Base-by-base conservation (phyloP, 2,888 invertebrate species). In the Drosophila parthenogenetica region DNA sequence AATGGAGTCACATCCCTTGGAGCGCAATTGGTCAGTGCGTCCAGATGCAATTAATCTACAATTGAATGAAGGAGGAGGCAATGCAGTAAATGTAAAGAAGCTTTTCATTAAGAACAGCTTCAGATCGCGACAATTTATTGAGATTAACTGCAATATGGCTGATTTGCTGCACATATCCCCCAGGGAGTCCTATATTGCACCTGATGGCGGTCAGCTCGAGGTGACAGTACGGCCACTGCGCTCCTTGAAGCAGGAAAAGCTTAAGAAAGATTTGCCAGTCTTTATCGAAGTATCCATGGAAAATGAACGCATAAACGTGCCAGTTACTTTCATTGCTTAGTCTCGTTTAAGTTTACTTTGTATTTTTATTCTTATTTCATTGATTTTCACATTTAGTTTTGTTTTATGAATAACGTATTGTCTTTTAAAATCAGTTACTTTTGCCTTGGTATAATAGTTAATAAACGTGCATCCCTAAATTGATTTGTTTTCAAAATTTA, bases 291-390 rank as follows among this genome's bases (percentile, higher is more conserved):
- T 91, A 46, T 89, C 88, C 22, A 87, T 91, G 84, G 91, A 91
- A 61, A 91, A 87, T 55, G 91, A 91, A 66, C 89, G 88, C n/a
- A 87, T 91, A n/a, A 81, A 76, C 25, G 85, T 92, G 66, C 92
- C 92, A 57, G 89, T 92, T 61, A 84, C 66, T 54, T 81, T 89
- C 66, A 79, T 29, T 8, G 29, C 29, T 29, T 29, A 25, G 25
- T 1, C 7, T 25, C 7, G 7, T 25, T 25, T 25, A 7, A 29
- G 29, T 29, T 29, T 73, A 43, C 51, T 59, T 62, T 85, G 43
- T 29, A 80, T 49, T 22, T n/a, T 4, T 48, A 45, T 57, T 43
- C 17, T 4, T n/a, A 53, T 58, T 59, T 66, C 19, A 53, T 25
- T 45, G n/a, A 57, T 17, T 42, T 42, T 40, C 32, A 40, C 17